Evolutionary conservation across 2,888 invertebrate genomes (phyloP).

Genomic region (Oscheius sp.): DNA sequence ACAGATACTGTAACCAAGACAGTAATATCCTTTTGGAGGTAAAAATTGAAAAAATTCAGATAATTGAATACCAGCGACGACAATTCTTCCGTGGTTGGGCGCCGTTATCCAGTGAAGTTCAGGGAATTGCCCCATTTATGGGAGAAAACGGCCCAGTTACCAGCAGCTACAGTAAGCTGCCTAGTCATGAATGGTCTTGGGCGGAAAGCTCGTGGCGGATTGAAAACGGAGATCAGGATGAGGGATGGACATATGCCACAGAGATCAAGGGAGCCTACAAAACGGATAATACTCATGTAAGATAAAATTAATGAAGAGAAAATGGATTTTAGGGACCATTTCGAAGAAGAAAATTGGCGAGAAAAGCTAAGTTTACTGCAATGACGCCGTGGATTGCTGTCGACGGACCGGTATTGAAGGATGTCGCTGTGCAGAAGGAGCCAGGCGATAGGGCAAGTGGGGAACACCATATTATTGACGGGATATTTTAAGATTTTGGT

Average conservation of each 20-base stretch:
- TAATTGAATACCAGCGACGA: slow-evolving; percentile 47
- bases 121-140: slow-evolving; percentile 47
- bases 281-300: background rate
- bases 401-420: slow-evolving; percentile 38
- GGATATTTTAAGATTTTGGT: slow-evolving; percentile 32
- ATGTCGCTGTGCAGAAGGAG: slow-evolving; percentile 40
- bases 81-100: slow-evolving; percentile 51
- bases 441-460: slow-evolving; percentile 33
- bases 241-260: slow-evolving; percentile 25
- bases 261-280: slow-evolving; percentile 9
- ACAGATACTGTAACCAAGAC: slow-evolving; percentile 28
- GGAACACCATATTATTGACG: too few relatives aligned
- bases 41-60: slow-evolving; percentile 7
- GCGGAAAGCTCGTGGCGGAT: slow-evolving; percentile 15
- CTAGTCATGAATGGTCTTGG: slow-evolving; percentile 31
- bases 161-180: slow-evolving; percentile 21
- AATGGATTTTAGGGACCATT: slow-evolving; percentile 6
- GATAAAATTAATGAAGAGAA: background rate
- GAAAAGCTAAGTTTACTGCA: slow-evolving; percentile 40
- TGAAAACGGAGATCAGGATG: slow-evolving; percentile 19
- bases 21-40: background rate
- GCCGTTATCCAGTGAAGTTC: slow-evolving; percentile 40
- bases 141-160: slow-evolving; percentile 6
- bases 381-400: slow-evolving; percentile 46
- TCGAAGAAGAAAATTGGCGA: slow-evolving; percentile 41